Percentiles rank a stretch among this genome's conserved stretches.
phyloP scores from a whole-genome alignment of 2,797 vertebrate species.

The Fundulus diaphanus region DNA sequence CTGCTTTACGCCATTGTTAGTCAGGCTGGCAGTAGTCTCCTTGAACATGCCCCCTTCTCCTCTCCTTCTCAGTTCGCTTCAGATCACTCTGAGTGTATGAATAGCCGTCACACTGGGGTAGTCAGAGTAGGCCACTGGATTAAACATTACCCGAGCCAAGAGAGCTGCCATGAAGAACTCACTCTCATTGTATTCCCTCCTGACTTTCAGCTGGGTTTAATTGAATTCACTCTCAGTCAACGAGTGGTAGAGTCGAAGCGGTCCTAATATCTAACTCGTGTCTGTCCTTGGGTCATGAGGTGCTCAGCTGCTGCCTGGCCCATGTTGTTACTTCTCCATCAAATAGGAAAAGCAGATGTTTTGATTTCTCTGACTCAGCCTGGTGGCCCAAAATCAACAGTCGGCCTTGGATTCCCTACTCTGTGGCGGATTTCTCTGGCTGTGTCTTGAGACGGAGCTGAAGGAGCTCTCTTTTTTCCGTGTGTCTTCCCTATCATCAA shows the following conservation, averaged over 20 bases:
- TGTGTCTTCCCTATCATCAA: conserved; percentile 40
- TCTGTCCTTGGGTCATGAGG: conserved; percentile 54
- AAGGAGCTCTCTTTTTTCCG: conserved; percentile 32
- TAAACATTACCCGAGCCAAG: conserved; percentile 67
- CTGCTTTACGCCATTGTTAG: not conserved
- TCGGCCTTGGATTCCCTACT: conserved; percentile 31
- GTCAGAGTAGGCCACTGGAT: conserved; percentile 45
- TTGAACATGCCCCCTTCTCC: not conserved
- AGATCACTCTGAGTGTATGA: conserved; percentile 35
- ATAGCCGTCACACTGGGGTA: conserved; percentile 22
- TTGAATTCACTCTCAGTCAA: conserved; percentile 68
- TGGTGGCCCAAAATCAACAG: conserved; percentile 51
- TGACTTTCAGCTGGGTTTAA: conserved; percentile 71
- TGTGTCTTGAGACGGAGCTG: conserved; percentile 38
- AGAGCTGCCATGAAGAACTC: conserved; percentile 58
- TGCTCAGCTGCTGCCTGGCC: conserved; percentile 34
- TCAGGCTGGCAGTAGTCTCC: conserved; percentile 23
- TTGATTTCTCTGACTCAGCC: conserved; percentile 34
- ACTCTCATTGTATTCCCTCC: conserved; percentile 58
- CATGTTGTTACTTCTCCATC: conserved; percentile 43
- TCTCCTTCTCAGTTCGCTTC: conserved; percentile 7
- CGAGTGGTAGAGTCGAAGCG: conserved; percentile 60
- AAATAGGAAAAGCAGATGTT: conserved; percentile 65
- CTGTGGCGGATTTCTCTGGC: conserved; percentile 35
- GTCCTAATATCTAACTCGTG: conserved; percentile 49